Base-by-base conservation (phyloP, 2,888 invertebrate genomes). In the Tetranychus truncatus region DNA sequence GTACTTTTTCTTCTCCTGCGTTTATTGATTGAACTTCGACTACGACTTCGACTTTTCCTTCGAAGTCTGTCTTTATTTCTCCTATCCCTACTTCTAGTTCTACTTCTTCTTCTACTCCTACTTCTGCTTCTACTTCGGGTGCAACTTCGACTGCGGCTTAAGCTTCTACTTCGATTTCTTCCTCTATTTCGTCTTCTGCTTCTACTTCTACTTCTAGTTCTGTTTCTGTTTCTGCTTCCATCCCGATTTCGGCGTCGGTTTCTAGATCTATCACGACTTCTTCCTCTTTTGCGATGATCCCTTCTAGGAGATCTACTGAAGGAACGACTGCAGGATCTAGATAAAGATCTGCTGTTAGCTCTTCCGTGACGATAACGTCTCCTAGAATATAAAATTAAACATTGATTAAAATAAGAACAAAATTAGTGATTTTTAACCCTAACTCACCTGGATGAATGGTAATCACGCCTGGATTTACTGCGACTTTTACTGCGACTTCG, bases 11-110 rank as follows among this genome's bases (percentile, higher is more conserved):
- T 34, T 71, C 71, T 71, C 8, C 34, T 71, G 3, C 34, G 71
- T 9, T 71, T 44, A n/a, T 44, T 24, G 18, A n/a, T 34, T 34
- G 71, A 71, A 15, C 11, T 24, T 71, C 44, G 9, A 34, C 9
- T 71, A 71, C 44, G 76, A n/a, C 75, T 74, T 66, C 77, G 73
- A 15, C 75, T 73, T 45, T 74, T 67, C 9, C 20, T 73, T 18
- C 74, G 34, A 34, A 34, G 34, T 34, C 34, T 34, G 34, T 34
- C 34, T 34, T 34, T 34, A 34, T 34, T 34, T 34, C 34, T 34
- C 34, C 34, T 34, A 34, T 34, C 34, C 34, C 34, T 34, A 34
- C 34, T 34, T 34, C 24, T 46, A 15, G 46, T 46, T 46, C 15
- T 15, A 15, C 15, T 74, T 9, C 65, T 55, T 44, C 66, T 66